Conservation (phyloP, 1,140 invertebrate species). For the Ceratosolen fusciceps region DNA sequence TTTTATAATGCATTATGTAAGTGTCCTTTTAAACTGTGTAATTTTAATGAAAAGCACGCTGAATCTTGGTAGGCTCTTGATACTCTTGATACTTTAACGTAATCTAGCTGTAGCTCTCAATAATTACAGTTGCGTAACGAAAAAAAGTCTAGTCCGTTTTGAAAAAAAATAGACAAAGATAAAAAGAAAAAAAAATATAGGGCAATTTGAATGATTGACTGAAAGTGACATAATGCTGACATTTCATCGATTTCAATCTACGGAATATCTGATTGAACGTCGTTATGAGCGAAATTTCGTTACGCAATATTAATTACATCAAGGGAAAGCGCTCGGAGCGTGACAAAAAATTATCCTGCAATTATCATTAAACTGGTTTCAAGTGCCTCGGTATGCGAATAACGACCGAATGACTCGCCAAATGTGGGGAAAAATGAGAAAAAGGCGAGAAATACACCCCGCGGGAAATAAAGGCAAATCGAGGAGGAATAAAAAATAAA, state of each 20-base stretch:
- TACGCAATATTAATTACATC: conserved; percentile 1
- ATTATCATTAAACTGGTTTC: background rate
- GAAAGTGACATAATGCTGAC: background rate
- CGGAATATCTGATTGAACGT: background rate
- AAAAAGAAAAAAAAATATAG: background rate
- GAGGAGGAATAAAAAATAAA: background rate
- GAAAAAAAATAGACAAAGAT: background rate
- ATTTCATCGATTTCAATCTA: conserved; percentile 3
- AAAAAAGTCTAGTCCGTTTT: background rate
- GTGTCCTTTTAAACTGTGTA: too few species aligned
- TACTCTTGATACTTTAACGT: background rate
- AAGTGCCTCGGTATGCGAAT: background rate
- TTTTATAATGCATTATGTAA: background rate
- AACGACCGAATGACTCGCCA: background rate
- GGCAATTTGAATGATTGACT: background rate
- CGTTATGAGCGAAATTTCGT: conserved; percentile 2
- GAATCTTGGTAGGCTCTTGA: background rate
- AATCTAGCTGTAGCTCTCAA: background rate
- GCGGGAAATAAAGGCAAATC: background rate
- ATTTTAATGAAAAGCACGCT: background rate
- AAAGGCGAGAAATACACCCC: background rate
- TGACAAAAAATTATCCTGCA: background rate
- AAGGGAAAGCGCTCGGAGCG: conserved; percentile 6
- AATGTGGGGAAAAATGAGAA: background rate
- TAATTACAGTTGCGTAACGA: background rate